Percentiles rank a stretch among this genome's conserved stretches.
phyloP scores from a whole-genome alignment of 2,888 invertebrate genomes.

The Xestia ashworthii region DNA sequence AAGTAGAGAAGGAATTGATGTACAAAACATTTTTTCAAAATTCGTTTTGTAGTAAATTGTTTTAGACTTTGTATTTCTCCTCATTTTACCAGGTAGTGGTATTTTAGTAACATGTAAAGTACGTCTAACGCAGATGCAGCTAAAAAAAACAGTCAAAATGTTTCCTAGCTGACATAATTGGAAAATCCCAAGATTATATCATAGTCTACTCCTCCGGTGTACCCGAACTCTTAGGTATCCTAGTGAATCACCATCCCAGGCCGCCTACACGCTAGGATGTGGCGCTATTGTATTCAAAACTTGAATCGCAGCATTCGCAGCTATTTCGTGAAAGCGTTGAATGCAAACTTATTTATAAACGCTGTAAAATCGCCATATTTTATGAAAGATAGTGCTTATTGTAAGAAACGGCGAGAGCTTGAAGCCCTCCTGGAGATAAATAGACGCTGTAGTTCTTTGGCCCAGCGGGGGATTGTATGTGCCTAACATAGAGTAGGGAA shows the following conservation, averaged over 20 bases:
- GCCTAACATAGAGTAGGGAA: constrained; percentile 11
- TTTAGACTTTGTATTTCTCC: not conserved
- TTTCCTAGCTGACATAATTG: not conserved
- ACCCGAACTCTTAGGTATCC: constrained; percentile 41
- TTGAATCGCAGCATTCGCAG: constrained; percentile 53
- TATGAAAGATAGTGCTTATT: constrained; percentile 49
- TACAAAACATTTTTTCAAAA: not conserved
- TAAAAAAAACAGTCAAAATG: not conserved
- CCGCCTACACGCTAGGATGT: constrained; percentile 67
- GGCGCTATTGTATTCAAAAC: constrained; percentile 71
- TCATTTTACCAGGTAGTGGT: not conserved
- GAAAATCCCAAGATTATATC: constrained; percentile 2
- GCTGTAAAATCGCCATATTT: constrained; percentile 59
- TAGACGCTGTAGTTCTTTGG: constrained; percentile 44
- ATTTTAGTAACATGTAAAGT: not conserved
- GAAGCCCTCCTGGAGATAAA: constrained; percentile 57
- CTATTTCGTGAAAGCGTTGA: constrained; percentile 70
- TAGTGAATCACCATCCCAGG: constrained; percentile 61
- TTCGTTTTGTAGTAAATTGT: not conserved
- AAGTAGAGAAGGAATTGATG: not conserved
- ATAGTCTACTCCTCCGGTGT: constrained; percentile 21
- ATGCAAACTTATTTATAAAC: constrained; percentile 64
- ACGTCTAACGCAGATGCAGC: not conserved
- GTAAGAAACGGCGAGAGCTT: constrained; percentile 53
- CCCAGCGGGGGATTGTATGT: constrained; percentile 56